Percentiles rank a stretch among this genome's conserved stretches.
Conservation (phyloP, 2,113 vertebrate genomes). For the Connochaetes taurinus region DNA sequence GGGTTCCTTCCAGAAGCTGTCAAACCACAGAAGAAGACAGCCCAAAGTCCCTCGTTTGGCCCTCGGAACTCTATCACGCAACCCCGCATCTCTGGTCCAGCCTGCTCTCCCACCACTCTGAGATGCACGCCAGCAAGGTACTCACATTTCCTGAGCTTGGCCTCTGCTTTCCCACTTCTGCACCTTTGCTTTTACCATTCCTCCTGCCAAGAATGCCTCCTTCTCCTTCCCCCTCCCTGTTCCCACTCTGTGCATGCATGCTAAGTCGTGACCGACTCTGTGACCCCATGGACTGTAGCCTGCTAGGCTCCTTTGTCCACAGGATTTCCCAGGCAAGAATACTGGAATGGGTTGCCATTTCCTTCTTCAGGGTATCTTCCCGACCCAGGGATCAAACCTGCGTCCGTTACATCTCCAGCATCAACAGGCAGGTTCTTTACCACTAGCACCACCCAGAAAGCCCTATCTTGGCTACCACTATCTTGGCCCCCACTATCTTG, state of each 20-base stretch:
- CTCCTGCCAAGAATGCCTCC: background rate
- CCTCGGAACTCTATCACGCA: background rate
- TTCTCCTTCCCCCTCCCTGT: background rate
- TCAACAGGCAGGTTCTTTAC: background rate
- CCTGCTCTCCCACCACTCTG: background rate
- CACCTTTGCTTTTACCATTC: background rate
- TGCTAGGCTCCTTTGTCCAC: background rate
- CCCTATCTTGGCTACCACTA: background rate
- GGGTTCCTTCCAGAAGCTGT: conserved; percentile 41
- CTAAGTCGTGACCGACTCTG: background rate
- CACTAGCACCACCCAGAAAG: background rate
- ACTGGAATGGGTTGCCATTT: background rate
- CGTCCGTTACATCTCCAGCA: fast-evolving
- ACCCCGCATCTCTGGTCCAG: background rate
- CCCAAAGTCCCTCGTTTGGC: background rate
- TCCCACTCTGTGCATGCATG: background rate
- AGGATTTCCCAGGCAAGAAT: background rate
- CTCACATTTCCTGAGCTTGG: background rate
- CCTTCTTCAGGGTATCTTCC: background rate
- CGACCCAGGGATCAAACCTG: background rate
- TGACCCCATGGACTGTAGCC: background rate
- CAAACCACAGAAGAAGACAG: conserved; percentile 49
- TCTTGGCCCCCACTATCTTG: background rate
- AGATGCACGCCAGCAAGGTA: background rate
- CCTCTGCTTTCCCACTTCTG: background rate